Base-by-base conservation (phyloP, 2,113 vertebrate species). In the Tyrannus savana region DNA sequence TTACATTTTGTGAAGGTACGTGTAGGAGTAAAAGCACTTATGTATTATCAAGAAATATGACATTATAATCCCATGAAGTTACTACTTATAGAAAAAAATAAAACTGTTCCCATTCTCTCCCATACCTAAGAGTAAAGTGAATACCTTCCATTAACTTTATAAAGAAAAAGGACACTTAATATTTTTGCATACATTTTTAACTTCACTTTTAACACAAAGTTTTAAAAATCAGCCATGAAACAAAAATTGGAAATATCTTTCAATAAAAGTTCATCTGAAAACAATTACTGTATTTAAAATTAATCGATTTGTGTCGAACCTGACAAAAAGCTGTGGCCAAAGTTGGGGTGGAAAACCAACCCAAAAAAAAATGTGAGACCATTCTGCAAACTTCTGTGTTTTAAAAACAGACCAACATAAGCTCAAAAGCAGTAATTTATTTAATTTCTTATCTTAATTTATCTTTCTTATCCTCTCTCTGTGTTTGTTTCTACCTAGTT, bases 1-100 rank as follows among this genome's bases (percentile, higher is more conserved):
- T 95, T 97, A 96, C 94, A 97, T 96, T 96, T 91, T 95, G 81
- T 95, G 75, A 96, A 96, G 91, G 95, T 73, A 42, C 96, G 81
- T 90, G 97, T 98, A 97, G 97, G 97, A 49, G 92, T 97, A 97
- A 97, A 96, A 93, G 95, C 96, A 96, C 95, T 96, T 94, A 95
- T 96, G 96, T 86, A 95, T 97, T 97, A 97, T 94, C 92, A 94
- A 81, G 94, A 84, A 95, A 96, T 67, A 95, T 93, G 97, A 95
- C 96, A 97, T 96, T 95, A 84, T 82, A 96, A 87, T 96, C 88
- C 93, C 44, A 35, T 89, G 84, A 95, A 97, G 96, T 91, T 92
- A 89, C 93, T 97, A 89, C 80, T 96, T 95, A 88, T 93, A 94
- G 92, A 87, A 96, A 92, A 95, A 95, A 97, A 90, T 77, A 79